phyloP scores from a whole-genome alignment of 2,797 vertebrate genomes.

The Centropyge bicolor region DNA sequence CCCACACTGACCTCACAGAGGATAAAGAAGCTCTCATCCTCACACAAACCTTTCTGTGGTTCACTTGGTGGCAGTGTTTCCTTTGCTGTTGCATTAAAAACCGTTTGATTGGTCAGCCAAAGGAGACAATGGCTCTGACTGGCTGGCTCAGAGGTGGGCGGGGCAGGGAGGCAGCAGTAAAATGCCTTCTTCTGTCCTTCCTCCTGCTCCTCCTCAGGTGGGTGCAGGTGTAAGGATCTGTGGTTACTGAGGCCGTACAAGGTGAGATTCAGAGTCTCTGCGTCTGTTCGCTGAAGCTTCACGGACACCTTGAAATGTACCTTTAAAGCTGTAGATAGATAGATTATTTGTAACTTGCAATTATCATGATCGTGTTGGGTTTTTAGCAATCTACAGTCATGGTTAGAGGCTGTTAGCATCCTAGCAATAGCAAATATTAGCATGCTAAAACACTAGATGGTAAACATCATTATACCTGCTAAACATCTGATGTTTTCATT shows the following conservation, averaged over 20 bases:
- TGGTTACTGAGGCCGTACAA: constrained; percentile 58
- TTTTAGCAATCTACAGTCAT: neutral
- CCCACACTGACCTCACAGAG: constrained; percentile 24
- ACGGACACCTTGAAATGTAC: constrained; percentile 61
- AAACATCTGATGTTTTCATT: too few species aligned
- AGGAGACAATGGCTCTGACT: constrained; percentile 77
- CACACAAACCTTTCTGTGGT: constrained; percentile 68
- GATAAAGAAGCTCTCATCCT: constrained; percentile 38
- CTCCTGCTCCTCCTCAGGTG: constrained; percentile 40
- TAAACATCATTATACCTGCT: neutral
- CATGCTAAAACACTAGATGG: neutral
- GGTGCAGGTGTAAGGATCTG: constrained; percentile 56
- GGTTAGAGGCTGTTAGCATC: neutral
- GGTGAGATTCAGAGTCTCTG: constrained; percentile 64
- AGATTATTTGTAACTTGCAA: neutral
- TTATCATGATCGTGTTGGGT: too few species aligned
- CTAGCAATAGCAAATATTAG: neutral
- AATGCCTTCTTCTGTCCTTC: constrained; percentile 47
- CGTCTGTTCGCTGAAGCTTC: constrained; percentile 48
- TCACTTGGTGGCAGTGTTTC: constrained; percentile 66
- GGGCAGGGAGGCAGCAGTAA: constrained; percentile 69
- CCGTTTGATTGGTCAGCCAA: constrained; percentile 72
- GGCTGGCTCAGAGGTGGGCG: constrained; percentile 30
- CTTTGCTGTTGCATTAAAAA: constrained; percentile 44
- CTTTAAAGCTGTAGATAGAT: constrained; percentile 46